Percentiles rank a stretch among this genome's conserved stretches.
Conservation (phyloP, 2,113 vertebrate species). For the Entelurus aequoreus region DNA sequence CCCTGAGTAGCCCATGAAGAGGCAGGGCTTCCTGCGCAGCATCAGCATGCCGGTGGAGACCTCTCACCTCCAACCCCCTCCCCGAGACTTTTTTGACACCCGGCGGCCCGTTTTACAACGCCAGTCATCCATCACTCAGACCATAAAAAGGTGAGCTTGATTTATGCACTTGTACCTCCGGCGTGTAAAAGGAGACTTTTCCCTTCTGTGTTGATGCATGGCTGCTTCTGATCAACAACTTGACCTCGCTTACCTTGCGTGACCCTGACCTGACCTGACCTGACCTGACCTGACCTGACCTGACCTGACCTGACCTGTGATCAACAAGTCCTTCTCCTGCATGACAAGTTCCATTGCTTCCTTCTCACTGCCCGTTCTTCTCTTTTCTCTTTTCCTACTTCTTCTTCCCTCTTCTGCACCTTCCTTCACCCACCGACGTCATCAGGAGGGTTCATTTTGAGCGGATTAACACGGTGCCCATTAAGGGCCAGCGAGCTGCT, state of each 20-base stretch:
- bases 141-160: conserved; percentile 86
- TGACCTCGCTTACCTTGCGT: conserved; percentile 3
- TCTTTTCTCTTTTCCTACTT: conserved; percentile 50
- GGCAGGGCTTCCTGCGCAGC: conserved; percentile 85
- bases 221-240: conserved; percentile 29
- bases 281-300: not conserved
- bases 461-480: conserved; percentile 89
- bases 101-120: conserved; percentile 80
- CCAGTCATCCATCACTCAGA: conserved; percentile 96
- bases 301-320: not conserved
- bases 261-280: conserved; percentile 1
- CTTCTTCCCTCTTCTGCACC: conserved; percentile 22
- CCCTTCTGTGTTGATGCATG: conserved; percentile 23
- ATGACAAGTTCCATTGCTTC: conserved; percentile 38
- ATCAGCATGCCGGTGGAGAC: conserved; percentile 92
- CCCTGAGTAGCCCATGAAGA: conserved; percentile 73
- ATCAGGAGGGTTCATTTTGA: conserved; percentile 92
- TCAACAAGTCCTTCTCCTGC: conserved; percentile 21
- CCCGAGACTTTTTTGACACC: conserved; percentile 68
- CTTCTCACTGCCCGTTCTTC: conserved; percentile 58
- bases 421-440: conserved; percentile 55
- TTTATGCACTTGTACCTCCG: not conserved
- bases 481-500: conserved; percentile 80
- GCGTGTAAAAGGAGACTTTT: conserved; percentile 2
- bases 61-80: conserved; percentile 77